These are phyloP conservation scores for Unio delphinus DNA, from an alignment of 2,888 invertebrate species.

Conservation along the genomic window DNA sequence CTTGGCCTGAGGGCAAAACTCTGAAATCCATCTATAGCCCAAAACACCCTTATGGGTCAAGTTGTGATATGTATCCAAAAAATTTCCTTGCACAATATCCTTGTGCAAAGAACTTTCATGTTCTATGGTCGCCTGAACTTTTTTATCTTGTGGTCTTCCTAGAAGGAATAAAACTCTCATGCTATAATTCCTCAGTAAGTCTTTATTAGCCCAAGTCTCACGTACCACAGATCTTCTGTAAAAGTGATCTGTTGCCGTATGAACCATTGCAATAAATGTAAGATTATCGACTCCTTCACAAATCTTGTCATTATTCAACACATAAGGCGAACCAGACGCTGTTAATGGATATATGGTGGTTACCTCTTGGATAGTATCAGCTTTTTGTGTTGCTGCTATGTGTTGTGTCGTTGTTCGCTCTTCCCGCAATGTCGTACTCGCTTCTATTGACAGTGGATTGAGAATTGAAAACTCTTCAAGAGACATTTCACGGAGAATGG, in stretches of 20 bases:
- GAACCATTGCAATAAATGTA: constrained; percentile 50
- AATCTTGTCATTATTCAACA: constrained; percentile 47
- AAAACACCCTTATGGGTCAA: constrained; percentile 60
- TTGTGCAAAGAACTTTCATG: constrained; percentile 48
- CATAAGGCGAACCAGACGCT: constrained; percentile 35
- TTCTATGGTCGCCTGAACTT: constrained; percentile 45
- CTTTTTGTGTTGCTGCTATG: too few species aligned
- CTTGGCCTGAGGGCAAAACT: constrained; percentile 48
- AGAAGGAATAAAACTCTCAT: constrained; percentile 53
- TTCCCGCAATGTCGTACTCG: too few species aligned
- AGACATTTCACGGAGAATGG: too few species aligned
- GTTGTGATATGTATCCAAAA: constrained; percentile 55
- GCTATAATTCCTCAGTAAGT: constrained; percentile 34
- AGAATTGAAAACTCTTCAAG: too few species aligned
- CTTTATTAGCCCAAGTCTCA: constrained; percentile 55
- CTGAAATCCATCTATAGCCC: constrained; percentile 51
- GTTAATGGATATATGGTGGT: constrained; percentile 42
- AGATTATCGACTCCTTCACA: constrained; percentile 37
- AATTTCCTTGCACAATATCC: constrained; percentile 62
- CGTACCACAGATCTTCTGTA: constrained; percentile 45
- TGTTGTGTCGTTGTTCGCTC: too few species aligned
- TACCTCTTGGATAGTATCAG: too few species aligned
- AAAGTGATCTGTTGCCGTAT: constrained; percentile 50
- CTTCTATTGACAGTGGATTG: too few species aligned
- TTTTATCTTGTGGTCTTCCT: constrained; percentile 35